Base-by-base conservation (phyloP, 1,140 invertebrate species). In the Caenorhabditis tropicalis region DNA sequence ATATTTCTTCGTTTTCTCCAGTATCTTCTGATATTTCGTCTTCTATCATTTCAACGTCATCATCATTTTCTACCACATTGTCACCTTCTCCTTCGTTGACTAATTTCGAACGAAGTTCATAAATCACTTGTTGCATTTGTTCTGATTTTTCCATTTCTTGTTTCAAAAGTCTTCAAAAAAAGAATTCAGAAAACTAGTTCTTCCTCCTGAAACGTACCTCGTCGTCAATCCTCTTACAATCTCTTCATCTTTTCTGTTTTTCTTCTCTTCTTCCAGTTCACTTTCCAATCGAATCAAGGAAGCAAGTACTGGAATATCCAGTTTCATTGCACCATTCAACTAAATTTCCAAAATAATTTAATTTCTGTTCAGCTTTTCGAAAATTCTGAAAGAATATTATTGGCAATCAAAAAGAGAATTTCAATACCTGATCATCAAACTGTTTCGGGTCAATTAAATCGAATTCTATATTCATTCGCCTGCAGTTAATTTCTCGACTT, bases 121-220 rank as follows among this genome's bases (percentile, higher is more conserved):
- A 74, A 74, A 74, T 74, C 36, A 74, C 65, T 74, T 74, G 65
- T 43, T 74, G 65, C 65, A 74, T 74, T 74, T 74, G 65, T 29
- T 74, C 65, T 0, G 65, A 74, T 46, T 74, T 74, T 19, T 74
- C 65, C 33, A 74, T 74, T 43, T 74, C 65, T 43, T 74, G 65
- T 46, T 74, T 74, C 36, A 74, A 31, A 24, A 74, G 65, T 46
- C 65, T 74, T 7, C 24, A 74, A 46, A 21, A 43, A 43, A 24
- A 27, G 21, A 56, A 27, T 27, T 29, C 10, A 43, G 29, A 31
- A 39, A 65, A n/a, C n/a, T n/a, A n/a, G n/a, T n/a, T n/a, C n/a
- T n/a, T n/a, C n/a, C n/a, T n/a, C n/a, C n/a, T n/a, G n/a, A 36
- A 27, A 16, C 65, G 9, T 10, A 74, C 65, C 65, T 12, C 3